These are phyloP conservation scores for Nesidiocoris tenuis DNA, from an alignment of 2,888 invertebrate species.

Conservation along the genomic window DNA sequence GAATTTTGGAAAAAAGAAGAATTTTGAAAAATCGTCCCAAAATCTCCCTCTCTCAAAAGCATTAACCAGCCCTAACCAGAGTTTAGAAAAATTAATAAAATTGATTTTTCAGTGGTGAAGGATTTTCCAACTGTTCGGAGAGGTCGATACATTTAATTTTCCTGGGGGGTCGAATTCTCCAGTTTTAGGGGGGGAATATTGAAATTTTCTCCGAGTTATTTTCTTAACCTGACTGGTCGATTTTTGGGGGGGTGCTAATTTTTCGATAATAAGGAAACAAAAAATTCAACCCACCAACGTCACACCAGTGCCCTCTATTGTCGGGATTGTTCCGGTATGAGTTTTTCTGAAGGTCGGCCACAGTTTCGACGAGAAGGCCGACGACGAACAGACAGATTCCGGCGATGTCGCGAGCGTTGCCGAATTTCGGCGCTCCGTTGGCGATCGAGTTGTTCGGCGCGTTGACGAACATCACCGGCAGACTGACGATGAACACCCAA, in stretches of 20 bases:
- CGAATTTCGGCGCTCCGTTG: conserved; percentile 68
- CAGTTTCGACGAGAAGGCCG: conserved; percentile 81
- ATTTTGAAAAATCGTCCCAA: not conserved
- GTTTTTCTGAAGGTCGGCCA: conserved; percentile 89
- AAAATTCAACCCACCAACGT: conserved; percentile 65
- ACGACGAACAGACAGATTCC: conserved; percentile 80
- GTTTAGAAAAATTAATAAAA: too few species aligned
- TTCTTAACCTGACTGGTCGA: too few species aligned
- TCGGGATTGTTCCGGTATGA: conserved; percentile 82
- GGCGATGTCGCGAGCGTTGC: conserved; percentile 82
- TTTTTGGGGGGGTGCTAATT: too few species aligned
- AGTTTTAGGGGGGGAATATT: too few species aligned
- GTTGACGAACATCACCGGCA: conserved; percentile 88
- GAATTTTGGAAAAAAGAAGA: not conserved
- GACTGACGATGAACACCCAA: conserved; percentile 88
- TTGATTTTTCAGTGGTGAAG: too few species aligned
- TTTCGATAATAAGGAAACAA: too few species aligned
- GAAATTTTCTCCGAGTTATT: too few species aligned
- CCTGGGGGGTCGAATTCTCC: too few species aligned
- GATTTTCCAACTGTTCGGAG: too few species aligned
- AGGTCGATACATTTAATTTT: too few species aligned
- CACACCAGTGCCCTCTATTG: conserved; percentile 90
- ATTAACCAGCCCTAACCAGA: too few species aligned
- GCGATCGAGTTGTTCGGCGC: conserved; percentile 76
- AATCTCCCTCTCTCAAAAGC: too few species aligned